Evolutionary conservation across 2,888 invertebrate genomes (phyloP), one percentile per base, ranked within the genome.

Genomic region (Neoascia interrupta): DNA sequence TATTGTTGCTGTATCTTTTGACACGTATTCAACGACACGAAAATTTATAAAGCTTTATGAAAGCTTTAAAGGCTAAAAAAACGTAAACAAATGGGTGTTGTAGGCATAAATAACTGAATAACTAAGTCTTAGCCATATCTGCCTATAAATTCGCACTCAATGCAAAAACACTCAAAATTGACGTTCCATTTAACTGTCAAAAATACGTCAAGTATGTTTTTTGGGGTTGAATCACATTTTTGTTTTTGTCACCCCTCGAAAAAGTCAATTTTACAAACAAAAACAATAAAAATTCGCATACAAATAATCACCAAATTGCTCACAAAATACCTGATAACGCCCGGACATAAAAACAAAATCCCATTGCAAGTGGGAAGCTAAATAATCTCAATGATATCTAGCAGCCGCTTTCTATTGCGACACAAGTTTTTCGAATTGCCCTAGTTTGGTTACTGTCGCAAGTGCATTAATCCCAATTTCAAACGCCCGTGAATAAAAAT

Each of bases 401-500:
- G 23, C 26, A 34, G 23, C n/a, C n/a, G n/a, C 23, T 21, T 15
- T 5, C 8, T 39, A 64, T 43, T 76, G 72, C 72, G 76, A 66
- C 61, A 63, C 26, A 60, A 34, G 36, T 54, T 51, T 45, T 58
- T 53, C 64, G 31, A 21, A 45, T 43, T 79, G 79, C 43, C 79
- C 73, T 68, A 79, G 66, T 73, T 31, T 31, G 4, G 5, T 31
- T 79, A 51, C 23, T 37, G 36, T 36, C 28, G 8, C 4, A 36
- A 58, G 76, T 72, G 72, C 47, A 73, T 73, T 73, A 37, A 45
- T 43, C 54, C 47, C 43, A 51, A 43, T 63, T 70, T n/a, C 18
- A 19, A 31, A 18, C 31, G 15, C 8, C 36, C 15, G 18, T 43
- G 16, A 41, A 41, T 19, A 58, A 64, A 73, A 68, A 68, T 73